Evolutionary conservation across 2,888 invertebrate species (phyloP), one percentile per base, ranked within the genome.

Genomic region (Muscina levida): DNA sequence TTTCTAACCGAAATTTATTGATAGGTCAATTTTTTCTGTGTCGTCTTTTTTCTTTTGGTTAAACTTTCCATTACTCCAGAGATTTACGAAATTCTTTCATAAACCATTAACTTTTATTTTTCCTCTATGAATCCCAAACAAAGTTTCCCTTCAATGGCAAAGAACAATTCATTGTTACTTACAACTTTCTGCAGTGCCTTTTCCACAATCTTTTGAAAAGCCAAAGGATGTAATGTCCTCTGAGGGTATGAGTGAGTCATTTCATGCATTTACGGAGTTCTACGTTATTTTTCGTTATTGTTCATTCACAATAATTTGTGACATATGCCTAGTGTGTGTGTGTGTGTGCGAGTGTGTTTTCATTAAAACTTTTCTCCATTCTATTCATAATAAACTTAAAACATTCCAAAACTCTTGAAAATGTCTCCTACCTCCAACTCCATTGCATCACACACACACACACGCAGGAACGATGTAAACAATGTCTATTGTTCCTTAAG

Each of bases 251-350:
- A 2, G 59, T 59, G 17, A 31, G 24, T 53, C 19, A 62, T 42
- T 59, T 17, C 17, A 15, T 62, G 42, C 62, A 62, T 19, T 62
- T 19, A n/a, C n/a, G n/a, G n/a, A n/a, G n/a, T n/a, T n/a, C n/a
- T n/a, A n/a, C 75, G 75, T 72, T 67, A 75, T 74, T 57, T 59
- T 74, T 72, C 42, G 57, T 56, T 44, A 66, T 17, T 66, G 44
- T 72, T 72, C 67, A 71, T 72, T 65, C 31, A 77, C 42, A 81
- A 77, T 81, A 72, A 77, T 68, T 77, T 77, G 77, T 77, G 81
- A 81, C 81, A 81, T 62, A 44, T 81, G 81, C 81, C 77, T 77
- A 81, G 77, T 81, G n/a, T n/a, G n/a, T n/a, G n/a, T n/a, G n/a
- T n/a, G n/a, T n/a, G n/a, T n/a, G n/a, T n/a, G n/a, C n/a, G n/a